Percentiles rank a stretch among this genome's conserved stretches.
Evolutionary conservation across 2,888 invertebrate genomes (phyloP).

Genomic region (Himalopsyche kuldschensis): DNA sequence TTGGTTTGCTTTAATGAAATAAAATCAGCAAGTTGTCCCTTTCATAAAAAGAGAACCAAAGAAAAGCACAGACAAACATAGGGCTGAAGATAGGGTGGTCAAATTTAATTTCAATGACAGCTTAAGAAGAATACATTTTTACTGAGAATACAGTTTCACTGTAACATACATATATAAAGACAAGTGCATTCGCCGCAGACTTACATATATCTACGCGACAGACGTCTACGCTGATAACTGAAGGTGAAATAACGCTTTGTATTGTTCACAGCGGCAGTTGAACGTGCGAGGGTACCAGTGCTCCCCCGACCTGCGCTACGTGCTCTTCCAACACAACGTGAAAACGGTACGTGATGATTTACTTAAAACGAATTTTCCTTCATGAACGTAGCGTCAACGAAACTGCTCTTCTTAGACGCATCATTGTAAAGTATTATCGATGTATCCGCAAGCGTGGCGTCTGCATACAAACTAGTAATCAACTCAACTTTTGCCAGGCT

Average conservation of each 20-base stretch:
- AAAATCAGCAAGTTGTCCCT: too few species aligned
- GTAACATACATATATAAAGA: too few species aligned
- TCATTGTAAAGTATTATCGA: background rate
- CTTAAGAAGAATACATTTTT: too few species aligned
- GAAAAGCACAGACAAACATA: too few species aligned
- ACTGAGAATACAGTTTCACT: too few species aligned
- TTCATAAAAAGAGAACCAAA: too few species aligned
- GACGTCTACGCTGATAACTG: background rate
- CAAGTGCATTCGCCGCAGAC: background rate
- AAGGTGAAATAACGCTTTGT: slow-evolving; percentile 24
- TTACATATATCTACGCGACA: background rate
- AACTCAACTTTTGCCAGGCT: too few species aligned
- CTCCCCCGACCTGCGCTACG: slow-evolving; percentile 82
- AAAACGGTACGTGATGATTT: slow-evolving; percentile 69
- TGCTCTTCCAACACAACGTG: slow-evolving; percentile 87
- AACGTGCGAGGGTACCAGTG: slow-evolving; percentile 86
- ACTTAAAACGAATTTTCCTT: background rate
- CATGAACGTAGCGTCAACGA: background rate
- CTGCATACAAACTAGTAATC: background rate
- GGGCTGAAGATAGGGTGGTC: too few species aligned
- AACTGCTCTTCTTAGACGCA: background rate
- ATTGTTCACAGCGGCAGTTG: slow-evolving; percentile 73
- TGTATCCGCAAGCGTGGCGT: background rate
- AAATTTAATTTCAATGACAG: too few species aligned
- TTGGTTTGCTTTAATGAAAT: too few species aligned